Evolutionary conservation across 2,797 vertebrate species (phyloP).

Genomic region (Borostomias antarcticus): DNA sequence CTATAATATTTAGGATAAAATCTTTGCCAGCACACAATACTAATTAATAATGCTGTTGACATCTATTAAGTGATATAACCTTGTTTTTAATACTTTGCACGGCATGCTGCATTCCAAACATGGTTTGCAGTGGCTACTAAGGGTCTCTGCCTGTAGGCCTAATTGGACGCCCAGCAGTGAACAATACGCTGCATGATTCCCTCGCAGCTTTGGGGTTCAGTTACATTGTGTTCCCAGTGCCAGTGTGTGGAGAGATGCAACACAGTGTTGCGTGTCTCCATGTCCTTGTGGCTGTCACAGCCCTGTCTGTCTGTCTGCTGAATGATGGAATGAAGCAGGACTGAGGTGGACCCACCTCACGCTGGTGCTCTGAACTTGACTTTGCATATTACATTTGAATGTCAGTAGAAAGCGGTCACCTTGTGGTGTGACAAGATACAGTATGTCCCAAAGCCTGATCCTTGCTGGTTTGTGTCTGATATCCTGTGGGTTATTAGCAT

Average conservation of each 20-base stretch:
- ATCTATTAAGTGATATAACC: constrained; percentile 53
- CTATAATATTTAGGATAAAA: constrained; percentile 41
- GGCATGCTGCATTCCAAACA: constrained; percentile 50
- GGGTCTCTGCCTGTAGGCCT: constrained; percentile 46
- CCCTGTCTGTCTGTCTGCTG: constrained; percentile 8
- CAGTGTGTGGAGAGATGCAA: constrained; percentile 35
- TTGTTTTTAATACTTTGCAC: constrained; percentile 50
- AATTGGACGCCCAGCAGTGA: constrained; percentile 51
- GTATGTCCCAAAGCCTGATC: too few relatives aligned
- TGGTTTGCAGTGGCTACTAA: constrained; percentile 44
- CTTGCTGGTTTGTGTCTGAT: constrained; percentile 52
- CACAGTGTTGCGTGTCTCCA: background rate
- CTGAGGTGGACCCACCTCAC: constrained; percentile 26
- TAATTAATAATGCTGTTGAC: constrained; percentile 53
- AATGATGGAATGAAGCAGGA: constrained; percentile 21
- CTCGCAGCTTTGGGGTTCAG: constrained; percentile 41
- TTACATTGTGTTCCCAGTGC: constrained; percentile 26
- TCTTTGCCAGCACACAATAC: constrained; percentile 47
- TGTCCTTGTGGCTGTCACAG: background rate
- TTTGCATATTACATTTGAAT: constrained; percentile 53
- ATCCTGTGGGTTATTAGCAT: constrained; percentile 77
- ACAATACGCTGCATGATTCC: constrained; percentile 49
- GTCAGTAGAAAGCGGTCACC: constrained; percentile 62
- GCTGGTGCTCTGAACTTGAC: constrained; percentile 19
- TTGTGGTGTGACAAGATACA: constrained; percentile 69